A percentile compares a stretch with the other conserved stretches of the same genome.
These are phyloP conservation scores for Python bivittatus DNA, from an alignment of 2,113 vertebrate genomes.

Conservation along the genomic window DNA sequence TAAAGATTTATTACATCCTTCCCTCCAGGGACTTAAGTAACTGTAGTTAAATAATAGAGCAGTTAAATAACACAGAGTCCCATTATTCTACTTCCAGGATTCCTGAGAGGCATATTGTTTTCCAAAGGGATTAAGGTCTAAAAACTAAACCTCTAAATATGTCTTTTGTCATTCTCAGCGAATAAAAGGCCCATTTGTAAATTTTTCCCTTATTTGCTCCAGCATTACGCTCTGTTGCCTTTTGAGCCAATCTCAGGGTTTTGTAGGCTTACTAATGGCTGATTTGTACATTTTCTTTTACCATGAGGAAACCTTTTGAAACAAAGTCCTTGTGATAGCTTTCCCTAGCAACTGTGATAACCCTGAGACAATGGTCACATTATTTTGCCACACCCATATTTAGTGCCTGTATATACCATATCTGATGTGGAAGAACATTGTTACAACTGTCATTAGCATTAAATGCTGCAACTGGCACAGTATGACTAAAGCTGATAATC, in stretches of 20 bases:
- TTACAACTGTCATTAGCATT: background rate
- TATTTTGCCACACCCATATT: background rate
- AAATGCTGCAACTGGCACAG: background rate
- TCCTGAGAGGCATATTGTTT: constrained; percentile 64
- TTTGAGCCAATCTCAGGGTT: background rate
- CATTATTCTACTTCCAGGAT: constrained; percentile 58
- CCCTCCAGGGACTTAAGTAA: constrained; percentile 66
- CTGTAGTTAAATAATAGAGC: constrained; percentile 65
- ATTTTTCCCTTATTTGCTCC: background rate
- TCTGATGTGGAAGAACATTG: background rate
- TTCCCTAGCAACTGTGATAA: background rate
- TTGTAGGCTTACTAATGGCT: background rate
- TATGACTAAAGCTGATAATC: background rate
- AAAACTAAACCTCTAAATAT: constrained; percentile 56
- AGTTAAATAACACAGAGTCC: constrained; percentile 57
- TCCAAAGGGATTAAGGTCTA: constrained; percentile 64
- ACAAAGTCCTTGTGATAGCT: background rate
- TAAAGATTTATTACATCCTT: constrained; percentile 76
- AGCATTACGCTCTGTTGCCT: background rate
- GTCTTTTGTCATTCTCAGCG: constrained; percentile 39
- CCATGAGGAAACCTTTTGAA: background rate
- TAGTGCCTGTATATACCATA: background rate
- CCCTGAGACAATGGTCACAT: background rate
- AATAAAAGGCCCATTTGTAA: constrained; percentile 12
- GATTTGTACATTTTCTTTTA: background rate